phyloP scores from a whole-genome alignment of 2,797 vertebrate genomes.

The Capromys pilorides region DNA sequence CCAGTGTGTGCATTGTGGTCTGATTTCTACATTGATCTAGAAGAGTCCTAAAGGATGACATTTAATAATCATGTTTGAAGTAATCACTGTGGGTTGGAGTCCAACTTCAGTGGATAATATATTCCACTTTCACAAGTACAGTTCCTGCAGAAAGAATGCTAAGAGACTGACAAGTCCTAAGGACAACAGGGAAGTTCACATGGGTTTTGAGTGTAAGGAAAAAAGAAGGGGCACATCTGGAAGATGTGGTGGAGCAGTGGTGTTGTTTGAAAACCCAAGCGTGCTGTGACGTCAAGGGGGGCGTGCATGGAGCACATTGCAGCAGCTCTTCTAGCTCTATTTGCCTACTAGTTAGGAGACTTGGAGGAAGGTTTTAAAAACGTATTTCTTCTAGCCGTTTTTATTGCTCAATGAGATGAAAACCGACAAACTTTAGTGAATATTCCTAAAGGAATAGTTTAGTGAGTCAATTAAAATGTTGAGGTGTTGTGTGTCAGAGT shows the following conservation, averaged over 20 bases:
- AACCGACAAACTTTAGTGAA: neutral
- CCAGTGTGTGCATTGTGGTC: neutral
- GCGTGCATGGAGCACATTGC: neutral
- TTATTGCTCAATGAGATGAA: neutral
- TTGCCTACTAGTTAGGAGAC: neutral
- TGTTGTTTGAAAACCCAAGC: neutral
- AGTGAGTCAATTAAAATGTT: neutral
- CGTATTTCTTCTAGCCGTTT: neutral
- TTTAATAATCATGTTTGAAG: neutral
- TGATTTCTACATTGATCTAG: neutral
- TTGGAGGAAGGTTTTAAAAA: neutral
- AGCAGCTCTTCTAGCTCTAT: neutral
- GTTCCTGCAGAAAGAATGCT: neutral
- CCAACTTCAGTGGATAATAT: neutral
- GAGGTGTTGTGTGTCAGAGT: neutral
- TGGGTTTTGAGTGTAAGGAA: neutral
- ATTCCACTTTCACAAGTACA: neutral
- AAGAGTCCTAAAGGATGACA: neutral
- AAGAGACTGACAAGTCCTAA: neutral
- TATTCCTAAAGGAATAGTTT: neutral
- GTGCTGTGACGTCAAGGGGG: rapidly evolving
- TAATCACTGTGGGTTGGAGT: neutral
- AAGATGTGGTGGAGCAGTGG: neutral
- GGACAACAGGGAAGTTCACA: neutral
- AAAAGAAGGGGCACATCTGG: neutral